Base-by-base conservation (phyloP, 1,140 invertebrate genomes). In the Calosoma granatense region DNA sequence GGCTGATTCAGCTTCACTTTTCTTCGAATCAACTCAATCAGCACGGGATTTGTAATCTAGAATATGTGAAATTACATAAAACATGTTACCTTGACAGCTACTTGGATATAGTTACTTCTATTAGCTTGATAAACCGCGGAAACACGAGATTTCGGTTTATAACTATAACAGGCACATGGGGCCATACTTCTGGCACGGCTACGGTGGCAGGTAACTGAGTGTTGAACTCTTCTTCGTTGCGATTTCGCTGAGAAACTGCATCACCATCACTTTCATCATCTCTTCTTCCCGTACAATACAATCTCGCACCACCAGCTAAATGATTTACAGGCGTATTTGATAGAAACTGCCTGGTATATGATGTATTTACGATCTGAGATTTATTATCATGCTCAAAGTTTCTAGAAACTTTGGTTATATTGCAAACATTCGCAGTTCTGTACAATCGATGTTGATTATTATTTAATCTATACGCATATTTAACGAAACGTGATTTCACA, bases 1-100 rank as follows among this genome's bases (percentile, higher is more conserved):
- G 97, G 97, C 69, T 97, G 93, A 72, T 95, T 96, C 3, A 98
- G 70, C 71, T 89, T 90, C 0, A 99, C 91, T 78, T 98, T 98
- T 62, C 93, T 81, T 74, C 92, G 79, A 57, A 99, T 82, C 22
- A 99, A 70, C 68, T 95, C 87, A 65, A 97, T 92, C 43, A 99
- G 75, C 51, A 83, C 75, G 59, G 90, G 87, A 76, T 98, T 88
- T 19, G 86, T 83, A 14, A 98, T 77, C 89, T 92, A 67, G 55
- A 77, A 78, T 61, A 54, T 61, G 62, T 67, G 19, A 60, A 60
- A 11, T 47, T 47, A 36, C 26, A 36, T 36, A n/a, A 36, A 36
- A 9, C 6, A 36, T 36, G 26, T 9, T 9, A 36, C 26, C n/a
- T n/a, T n/a, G n/a, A n/a, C n/a, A n/a, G n/a, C n/a, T 17, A 57